Conservation (phyloP, 1,140 invertebrate genomes). For the Pemphigus obesinymphae region DNA sequence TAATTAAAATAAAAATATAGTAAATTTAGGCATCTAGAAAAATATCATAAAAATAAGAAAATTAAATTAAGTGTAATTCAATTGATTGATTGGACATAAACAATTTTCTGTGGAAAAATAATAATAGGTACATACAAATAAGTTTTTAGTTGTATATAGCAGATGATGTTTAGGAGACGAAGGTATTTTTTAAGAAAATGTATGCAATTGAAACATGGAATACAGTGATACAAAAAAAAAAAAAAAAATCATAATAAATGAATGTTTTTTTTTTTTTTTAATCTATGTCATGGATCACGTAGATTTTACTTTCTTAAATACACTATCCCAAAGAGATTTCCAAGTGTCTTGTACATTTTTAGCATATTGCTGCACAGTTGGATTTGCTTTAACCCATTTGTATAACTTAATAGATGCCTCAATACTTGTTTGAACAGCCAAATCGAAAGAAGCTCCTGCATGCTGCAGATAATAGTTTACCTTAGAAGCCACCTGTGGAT, state of each 20-base stretch:
- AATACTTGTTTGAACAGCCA: background rate
- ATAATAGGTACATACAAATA: constrained; percentile 1
- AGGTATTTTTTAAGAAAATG: background rate
- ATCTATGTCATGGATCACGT: constrained; percentile 15
- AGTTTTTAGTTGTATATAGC: background rate
- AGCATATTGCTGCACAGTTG: constrained; percentile 27
- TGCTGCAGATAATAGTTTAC: constrained; percentile 21
- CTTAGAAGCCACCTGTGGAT: constrained; percentile 30
- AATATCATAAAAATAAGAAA: constrained; percentile 35
- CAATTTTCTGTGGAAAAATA: constrained; percentile 27
- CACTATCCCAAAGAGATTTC: constrained; percentile 28
- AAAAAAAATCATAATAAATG: background rate
- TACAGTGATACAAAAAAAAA: background rate
- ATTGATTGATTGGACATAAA: constrained; percentile 4
- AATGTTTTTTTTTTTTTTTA: background rate
- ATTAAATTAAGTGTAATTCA: constrained; percentile 17
- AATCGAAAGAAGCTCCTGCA: constrained; percentile 18
- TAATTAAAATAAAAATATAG: constrained; percentile 15
- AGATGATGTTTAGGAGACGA: background rate
- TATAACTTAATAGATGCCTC: constrained; percentile 26
- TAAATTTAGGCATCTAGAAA: constrained; percentile 23
- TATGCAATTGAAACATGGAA: constrained; percentile 5
- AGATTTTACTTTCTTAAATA: constrained; percentile 30
- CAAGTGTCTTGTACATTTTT: constrained; percentile 20
- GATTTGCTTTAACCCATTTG: constrained; percentile 31